Evolutionary conservation across 2,113 vertebrate species (phyloP).

Genomic region (Turdus rufiventris): DNA sequence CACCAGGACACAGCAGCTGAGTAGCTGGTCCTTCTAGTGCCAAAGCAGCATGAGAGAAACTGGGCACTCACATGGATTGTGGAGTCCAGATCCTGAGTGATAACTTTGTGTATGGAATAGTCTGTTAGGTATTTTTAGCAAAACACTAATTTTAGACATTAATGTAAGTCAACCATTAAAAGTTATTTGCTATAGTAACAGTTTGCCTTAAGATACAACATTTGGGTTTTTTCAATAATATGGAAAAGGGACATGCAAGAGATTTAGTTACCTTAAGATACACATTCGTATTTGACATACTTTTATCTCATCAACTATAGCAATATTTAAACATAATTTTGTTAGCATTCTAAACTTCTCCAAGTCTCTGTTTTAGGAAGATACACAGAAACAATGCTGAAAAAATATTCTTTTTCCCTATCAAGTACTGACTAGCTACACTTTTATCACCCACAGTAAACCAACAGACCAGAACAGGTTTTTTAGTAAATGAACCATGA

Average conservation of each 20-base stretch:
- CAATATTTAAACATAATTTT: not conserved
- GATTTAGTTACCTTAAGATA: not conserved
- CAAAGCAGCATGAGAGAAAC: not conserved
- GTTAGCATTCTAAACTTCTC: not conserved
- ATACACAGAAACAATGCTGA: not conserved
- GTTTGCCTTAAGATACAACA: not conserved
- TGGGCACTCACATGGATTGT: accelerated
- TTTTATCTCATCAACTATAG: not conserved
- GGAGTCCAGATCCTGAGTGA: not conserved
- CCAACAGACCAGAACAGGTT: not conserved
- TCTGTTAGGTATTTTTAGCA: not conserved
- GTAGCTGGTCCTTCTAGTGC: not conserved
- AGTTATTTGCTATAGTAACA: not conserved
- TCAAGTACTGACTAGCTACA: not conserved
- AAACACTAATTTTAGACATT: not conserved
- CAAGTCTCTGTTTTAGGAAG: not conserved
- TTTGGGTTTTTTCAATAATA: not conserved
- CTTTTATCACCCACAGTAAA: not conserved
- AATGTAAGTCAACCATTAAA: not conserved
- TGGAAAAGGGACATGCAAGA: not conserved
- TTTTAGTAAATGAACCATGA: slow-evolving; percentile 3
- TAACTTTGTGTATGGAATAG: not conserved
- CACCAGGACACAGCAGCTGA: not conserved
- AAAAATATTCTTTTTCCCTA: not conserved
- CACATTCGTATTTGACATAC: not conserved